phyloP scores from a whole-genome alignment of 2,797 vertebrate species.

The Ctenopoma kingsleyae region DNA sequence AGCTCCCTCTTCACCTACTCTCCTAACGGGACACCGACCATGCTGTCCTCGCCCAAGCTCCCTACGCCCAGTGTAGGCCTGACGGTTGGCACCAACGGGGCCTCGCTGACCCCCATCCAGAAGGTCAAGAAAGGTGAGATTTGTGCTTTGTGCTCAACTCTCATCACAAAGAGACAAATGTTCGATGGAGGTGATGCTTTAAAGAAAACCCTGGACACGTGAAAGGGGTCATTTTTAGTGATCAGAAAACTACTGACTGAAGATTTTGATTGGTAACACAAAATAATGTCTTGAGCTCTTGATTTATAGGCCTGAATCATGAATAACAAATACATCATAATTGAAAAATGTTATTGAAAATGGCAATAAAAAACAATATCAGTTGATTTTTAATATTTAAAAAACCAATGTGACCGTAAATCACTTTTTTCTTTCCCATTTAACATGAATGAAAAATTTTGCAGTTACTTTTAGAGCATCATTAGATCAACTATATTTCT shows the following conservation, averaged over 20 bases:
- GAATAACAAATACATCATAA: too few relatives aligned
- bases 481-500: not conserved
- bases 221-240: not conserved
- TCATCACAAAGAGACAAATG: not conserved
- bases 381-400: too few relatives aligned
- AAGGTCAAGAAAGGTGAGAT: conserved; percentile 96
- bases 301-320: too few relatives aligned
- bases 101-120: conserved; percentile 84
- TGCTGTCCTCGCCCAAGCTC: conserved; percentile 94
- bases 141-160: not conserved
- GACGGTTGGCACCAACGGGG: conserved; percentile 88
- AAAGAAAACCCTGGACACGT: too few relatives aligned
- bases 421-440: not conserved
- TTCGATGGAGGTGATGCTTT: not conserved
- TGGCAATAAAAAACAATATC: too few relatives aligned
- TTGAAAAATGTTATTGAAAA: too few relatives aligned
- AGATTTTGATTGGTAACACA: not conserved
- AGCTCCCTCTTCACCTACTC: conserved; percentile 95
- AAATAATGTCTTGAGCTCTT: too few relatives aligned
- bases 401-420: too few relatives aligned
- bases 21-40: conserved; percentile 89
- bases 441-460: not conserved
- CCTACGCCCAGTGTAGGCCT: conserved; percentile 85
- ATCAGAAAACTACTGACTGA: not conserved
- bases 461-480: not conserved